Conservation (phyloP, 2,113 vertebrate genomes). For the Perca fluviatilis region DNA sequence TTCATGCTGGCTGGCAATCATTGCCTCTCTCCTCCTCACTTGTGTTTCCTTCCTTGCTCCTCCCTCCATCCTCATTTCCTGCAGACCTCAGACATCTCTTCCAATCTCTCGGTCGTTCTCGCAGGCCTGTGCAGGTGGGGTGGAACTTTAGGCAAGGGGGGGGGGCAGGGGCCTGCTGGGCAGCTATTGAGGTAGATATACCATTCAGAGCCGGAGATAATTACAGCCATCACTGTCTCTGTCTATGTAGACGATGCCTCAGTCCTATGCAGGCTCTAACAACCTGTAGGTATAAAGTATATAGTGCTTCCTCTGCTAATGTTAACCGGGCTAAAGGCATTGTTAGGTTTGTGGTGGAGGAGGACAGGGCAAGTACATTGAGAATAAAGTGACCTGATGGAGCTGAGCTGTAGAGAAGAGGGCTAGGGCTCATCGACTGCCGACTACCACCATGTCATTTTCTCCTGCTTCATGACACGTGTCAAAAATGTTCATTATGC, state of each 20-base stretch:
- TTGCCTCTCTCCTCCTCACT: constrained; percentile 64
- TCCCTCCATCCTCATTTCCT: constrained; percentile 53
- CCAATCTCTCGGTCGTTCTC: constrained; percentile 25
- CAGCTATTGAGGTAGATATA: constrained; percentile 48
- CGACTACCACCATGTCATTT: background rate
- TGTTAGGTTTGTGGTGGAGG: too few relatives aligned
- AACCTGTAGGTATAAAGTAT: constrained; percentile 22
- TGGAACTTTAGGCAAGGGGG: constrained; percentile 39
- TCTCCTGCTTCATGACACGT: background rate
- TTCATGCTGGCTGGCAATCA: constrained; percentile 80
- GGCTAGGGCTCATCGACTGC: background rate
- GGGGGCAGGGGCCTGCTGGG: constrained; percentile 42
- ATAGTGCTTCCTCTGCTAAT: constrained; percentile 9
- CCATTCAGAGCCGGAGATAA: constrained; percentile 37
- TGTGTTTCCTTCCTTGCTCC: constrained; percentile 47
- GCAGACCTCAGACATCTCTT: constrained; percentile 55
- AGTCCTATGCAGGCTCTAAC: background rate
- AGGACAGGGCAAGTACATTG: background rate
- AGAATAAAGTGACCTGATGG: background rate
- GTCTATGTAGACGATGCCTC: constrained; percentile 2
- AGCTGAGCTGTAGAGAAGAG: background rate
- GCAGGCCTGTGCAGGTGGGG: constrained; percentile 38
- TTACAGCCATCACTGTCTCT: constrained; percentile 46
- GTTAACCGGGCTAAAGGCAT: background rate
- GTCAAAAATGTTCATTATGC: background rate